Conservation (phyloP, 1,140 invertebrate species). For the Mylabris phalerata region DNA sequence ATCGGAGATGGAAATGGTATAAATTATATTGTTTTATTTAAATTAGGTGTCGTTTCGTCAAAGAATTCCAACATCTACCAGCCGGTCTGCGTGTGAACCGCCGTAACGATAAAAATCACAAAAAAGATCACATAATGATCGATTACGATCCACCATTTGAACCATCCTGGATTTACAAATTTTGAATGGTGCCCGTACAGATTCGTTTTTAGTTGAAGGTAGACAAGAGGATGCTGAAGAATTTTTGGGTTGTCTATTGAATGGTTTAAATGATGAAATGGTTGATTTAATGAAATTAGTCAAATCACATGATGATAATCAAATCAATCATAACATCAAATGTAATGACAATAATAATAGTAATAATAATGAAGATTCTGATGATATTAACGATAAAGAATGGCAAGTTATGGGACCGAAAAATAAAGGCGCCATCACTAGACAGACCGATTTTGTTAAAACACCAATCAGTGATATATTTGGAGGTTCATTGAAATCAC, state of each 20-base stretch:
- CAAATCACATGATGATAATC: background rate
- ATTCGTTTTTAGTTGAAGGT: constrained; percentile 66
- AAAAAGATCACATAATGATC: constrained; percentile 44
- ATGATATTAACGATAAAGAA: constrained; percentile 49
- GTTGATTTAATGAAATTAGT: constrained; percentile 70
- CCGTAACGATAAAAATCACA: constrained; percentile 43
- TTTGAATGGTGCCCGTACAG: constrained; percentile 65
- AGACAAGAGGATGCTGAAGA: constrained; percentile 94
- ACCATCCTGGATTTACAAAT: constrained; percentile 74
- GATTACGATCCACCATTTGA: constrained; percentile 67
- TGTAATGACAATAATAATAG: background rate
- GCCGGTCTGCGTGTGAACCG: constrained; percentile 46
- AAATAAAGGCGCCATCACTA: constrained; percentile 79
- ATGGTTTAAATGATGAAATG: constrained; percentile 95
- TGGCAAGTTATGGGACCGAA: constrained; percentile 81
- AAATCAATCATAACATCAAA: too few relatives aligned
- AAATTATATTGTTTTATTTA: constrained; percentile 18
- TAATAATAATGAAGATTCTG: constrained; percentile 34
- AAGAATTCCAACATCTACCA: constrained; percentile 60
- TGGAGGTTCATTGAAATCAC: constrained; percentile 79
- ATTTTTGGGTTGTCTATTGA: constrained; percentile 85
- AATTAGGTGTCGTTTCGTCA: constrained; percentile 57
- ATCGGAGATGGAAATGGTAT: too few relatives aligned
- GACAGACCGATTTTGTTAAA: constrained; percentile 70
- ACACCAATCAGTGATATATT: constrained; percentile 92